Base-by-base conservation (phyloP, 2,113 vertebrate genomes). In the Ochotona princeps region DNA sequence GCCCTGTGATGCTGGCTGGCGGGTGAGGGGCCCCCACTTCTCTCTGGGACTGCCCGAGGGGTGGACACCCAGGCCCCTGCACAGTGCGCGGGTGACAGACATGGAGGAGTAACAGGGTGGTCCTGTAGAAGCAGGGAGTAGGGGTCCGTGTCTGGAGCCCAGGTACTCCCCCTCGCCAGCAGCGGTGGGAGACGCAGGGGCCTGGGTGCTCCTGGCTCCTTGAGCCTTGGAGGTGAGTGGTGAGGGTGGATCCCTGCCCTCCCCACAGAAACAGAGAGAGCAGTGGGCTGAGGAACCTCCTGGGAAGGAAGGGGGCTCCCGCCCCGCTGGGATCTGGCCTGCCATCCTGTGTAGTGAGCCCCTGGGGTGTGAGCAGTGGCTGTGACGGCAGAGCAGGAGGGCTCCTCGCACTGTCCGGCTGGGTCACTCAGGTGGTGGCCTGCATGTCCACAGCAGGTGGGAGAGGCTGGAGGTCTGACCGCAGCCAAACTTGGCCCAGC, bases 271-370 rank as follows among this genome's bases (percentile, higher is more conserved):
- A 66, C 20, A 3, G 44, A 28, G 57, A 60, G 11, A 38, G 65
- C 18, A 44, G 38, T 44, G 38, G 38, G 38, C 38, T 44, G 38
- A 44, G 38, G 38, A 44, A 6, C 38, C 38, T 44, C 38, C 38
- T 44, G 38, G 38, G 38, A 44, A 44, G 38, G 38, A 44, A 44
- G 38, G 38, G 38, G 28, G 1, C 8, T 25, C 11, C 73, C n/a
- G n/a, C 18, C 57, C 13, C 61, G 38, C 4, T 35, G 28, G 25
- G 0, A 7, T 20, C 47, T 5, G 0, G 15, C 28, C 7, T 23
- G 21, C 8, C 1, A 32, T 1, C 25, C 7, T 15, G 10, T 2
- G 1, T 26, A 17, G 78, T 8, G 38, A 2, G 21, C 18, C 15
- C n/a, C 54, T 5, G 11, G 49, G 54, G 7, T 9, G 49, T 20